Evolutionary conservation across 2,113 vertebrate species (phyloP), one percentile per base, ranked within the genome.

Genomic region (Syngnathus floridae): DNA sequence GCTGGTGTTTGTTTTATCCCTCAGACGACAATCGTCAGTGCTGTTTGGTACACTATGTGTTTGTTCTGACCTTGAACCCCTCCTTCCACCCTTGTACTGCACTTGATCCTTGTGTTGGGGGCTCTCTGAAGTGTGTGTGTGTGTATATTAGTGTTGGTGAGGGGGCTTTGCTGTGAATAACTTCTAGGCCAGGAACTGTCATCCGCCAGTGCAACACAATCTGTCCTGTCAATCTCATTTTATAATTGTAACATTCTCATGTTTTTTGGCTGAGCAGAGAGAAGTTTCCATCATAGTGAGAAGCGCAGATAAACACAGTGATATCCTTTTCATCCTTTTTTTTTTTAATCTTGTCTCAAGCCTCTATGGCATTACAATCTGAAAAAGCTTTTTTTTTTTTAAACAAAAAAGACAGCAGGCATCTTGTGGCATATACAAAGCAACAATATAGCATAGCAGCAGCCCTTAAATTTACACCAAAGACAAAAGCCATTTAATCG

Each of bases 231-330:
- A 87, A 85, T 88, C 88, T 79, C 84, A 80, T 85, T 88, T 90
- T 88, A 88, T 89, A 90, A 90, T 87, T 86, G 88, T 88, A 88
- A 78, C 87, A 81, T 85, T 89, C 88, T 91, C 88, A 88, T 84
- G 78, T 90, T 88, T 86, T 88, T 75, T 37, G 19, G 74, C 78
- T 75, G 79, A 77, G 74, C 80, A 74, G 69, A 72, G 69, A 78
- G 21, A 82, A 79, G 71, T 87, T 88, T 88, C 87, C 79, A 87
- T 69, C 71, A 76, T 71, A 83, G 66, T 74, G 70, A 77, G 66
- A 73, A 36, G 22, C 43, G 43, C 22, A 49, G 6, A n/a, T 14
- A 3, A 35, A 11, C 48, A 40, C 51, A 62, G 52, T 41, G 41
- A 43, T 22, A 8, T 60, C 43, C 62, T 62, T 55, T 59, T 58